Percentiles rank a stretch among this genome's conserved stretches.
Conservation (phyloP, 2,888 invertebrate genomes). For the Melinopterus prodromus region DNA sequence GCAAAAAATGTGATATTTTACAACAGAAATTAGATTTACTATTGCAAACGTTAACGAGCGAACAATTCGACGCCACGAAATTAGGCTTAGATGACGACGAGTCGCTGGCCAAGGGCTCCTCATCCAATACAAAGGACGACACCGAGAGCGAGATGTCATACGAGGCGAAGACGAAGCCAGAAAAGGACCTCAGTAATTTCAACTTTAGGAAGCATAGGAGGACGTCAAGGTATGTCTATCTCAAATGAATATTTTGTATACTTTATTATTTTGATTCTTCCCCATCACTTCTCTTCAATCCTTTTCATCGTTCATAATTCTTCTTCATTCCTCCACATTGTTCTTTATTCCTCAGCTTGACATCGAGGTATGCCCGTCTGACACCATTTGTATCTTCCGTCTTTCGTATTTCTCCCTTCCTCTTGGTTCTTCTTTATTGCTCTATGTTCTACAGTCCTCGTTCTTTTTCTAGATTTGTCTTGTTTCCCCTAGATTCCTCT, state of each 20-base stretch:
- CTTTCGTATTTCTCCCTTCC: background rate
- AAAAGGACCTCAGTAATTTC: conserved; percentile 60
- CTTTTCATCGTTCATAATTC: background rate
- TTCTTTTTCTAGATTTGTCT: no score
- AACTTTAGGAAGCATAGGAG: conserved; percentile 58
- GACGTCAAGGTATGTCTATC: conserved; percentile 33
- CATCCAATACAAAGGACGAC: conserved; percentile 50
- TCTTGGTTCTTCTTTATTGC: no score
- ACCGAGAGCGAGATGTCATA: conserved; percentile 59
- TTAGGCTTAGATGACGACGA: conserved; percentile 46
- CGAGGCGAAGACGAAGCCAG: conserved; percentile 54
- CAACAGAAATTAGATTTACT: conserved; percentile 80
- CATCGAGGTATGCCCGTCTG: background rate
- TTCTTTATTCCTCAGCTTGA: background rate
- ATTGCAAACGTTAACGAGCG: conserved; percentile 75
- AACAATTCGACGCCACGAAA: conserved; percentile 62
- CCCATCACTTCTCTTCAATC: background rate
- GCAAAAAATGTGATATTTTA: conserved; percentile 75
- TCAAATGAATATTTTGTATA: background rate
- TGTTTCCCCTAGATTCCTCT: background rate
- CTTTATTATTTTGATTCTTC: background rate
- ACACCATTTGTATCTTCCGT: background rate
- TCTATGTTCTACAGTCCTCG: no score
- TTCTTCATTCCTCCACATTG: background rate
- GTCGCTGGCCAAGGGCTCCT: conserved; percentile 44